Base-by-base conservation (phyloP, 2,888 invertebrate species). In the Trilocha varians region DNA sequence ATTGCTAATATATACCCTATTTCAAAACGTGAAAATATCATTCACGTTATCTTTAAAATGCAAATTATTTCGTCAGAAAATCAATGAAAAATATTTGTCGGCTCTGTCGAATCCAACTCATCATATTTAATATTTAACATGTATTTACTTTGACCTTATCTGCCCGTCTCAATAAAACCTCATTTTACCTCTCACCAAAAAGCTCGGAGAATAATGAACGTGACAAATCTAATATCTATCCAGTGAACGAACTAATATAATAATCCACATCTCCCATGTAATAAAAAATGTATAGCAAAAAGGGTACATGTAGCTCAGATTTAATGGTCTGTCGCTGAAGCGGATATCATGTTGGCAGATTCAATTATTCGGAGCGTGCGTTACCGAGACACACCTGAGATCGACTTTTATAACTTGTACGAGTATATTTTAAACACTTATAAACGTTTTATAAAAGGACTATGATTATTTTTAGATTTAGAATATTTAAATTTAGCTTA, bases 311-410 rank as follows among this genome's bases (percentile, higher is more conserved):
- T n/a, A 42, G 42, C 45, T 25, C 38, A 48, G 48, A 48, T 44
- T 43, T 63, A 69, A 73, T 69, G 57, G 57, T 55, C 54, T 68
- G 62, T 64, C 66, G 52, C 47, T 34, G 42, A 38, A 40, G 46
- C 43, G 57, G 58, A 62, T 50, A 65, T 62, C 63, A 66, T 62
- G 52, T 60, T 70, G 71, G 55, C 76, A 71, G 70, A 69, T 76
- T 74, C 74, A 74, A 76, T 77, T 72, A 74, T 53, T 46, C 16
- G 49, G 48, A 46, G 53, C 52, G 52, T 53, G 47, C 42, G 46
- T 40, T 45, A 41, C 39, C 40, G 38, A 39, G 41, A 44, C 52
- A 44, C 63, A 62, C 62, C 38, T 38, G 32, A 35, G 38, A 15
- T 13, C 40, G 36, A 13, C 11, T 39, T 34, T 14, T 13, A 16